A percentile compares a stretch with the other conserved stretches of the same genome.
Evolutionary conservation across 2,797 vertebrate species (phyloP).

Genomic region (Eleutherodactylus coqui): DNA sequence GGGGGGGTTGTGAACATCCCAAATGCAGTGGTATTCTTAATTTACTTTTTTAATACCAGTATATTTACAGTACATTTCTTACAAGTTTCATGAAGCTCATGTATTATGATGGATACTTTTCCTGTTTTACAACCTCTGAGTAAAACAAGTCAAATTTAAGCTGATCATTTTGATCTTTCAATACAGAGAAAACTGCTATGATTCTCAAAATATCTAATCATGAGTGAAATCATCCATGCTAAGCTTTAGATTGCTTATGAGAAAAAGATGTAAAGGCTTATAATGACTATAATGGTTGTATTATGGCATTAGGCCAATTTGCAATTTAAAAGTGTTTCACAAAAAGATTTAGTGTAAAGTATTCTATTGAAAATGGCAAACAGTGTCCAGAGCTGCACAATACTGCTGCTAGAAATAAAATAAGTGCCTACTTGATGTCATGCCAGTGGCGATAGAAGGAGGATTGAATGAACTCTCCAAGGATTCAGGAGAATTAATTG

Average conservation of each 20-base stretch:
- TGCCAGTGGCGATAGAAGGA: constrained; percentile 39
- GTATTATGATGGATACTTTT: not conserved
- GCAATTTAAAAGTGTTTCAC: constrained; percentile 9
- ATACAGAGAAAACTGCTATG: not conserved
- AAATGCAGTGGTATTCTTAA: too few relatives aligned
- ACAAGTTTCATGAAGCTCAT: not conserved
- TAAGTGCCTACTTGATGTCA: constrained; percentile 44
- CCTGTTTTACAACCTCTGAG: not conserved
- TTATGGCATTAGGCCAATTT: constrained; percentile 20
- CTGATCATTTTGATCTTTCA: constrained; percentile 2
- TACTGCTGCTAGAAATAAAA: constrained; percentile 42
- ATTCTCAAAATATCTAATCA: not conserved
- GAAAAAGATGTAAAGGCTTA: constrained; percentile 12
- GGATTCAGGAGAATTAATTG: constrained; percentile 41
- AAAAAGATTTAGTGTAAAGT: constrained; percentile 32
- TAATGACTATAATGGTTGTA: constrained; percentile 17
- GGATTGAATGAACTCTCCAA: constrained; percentile 45
- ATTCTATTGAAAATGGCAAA: constrained; percentile 43
- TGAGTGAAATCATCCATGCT: not conserved
- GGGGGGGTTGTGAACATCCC: too few relatives aligned
- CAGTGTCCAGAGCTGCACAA: constrained; percentile 17
- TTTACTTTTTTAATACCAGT: not conserved
- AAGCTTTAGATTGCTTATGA: constrained; percentile 16
- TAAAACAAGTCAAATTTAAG: not conserved
- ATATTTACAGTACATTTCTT: not conserved